Evolutionary conservation across 2,888 invertebrate genomes (phyloP).

Genomic region (Calameuta idolon): DNA sequence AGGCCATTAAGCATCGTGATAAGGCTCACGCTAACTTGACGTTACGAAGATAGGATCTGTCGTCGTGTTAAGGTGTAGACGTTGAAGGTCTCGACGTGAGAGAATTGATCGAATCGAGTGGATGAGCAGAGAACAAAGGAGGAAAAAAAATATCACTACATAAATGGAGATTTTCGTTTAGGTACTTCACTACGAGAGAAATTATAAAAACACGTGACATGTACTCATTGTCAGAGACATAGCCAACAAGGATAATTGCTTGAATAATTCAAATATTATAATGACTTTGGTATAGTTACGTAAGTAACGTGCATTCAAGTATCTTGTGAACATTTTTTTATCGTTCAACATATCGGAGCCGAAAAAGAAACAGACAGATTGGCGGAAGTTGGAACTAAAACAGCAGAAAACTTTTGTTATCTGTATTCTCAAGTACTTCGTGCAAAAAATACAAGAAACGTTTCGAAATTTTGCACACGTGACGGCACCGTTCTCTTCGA

Average conservation of each 20-base stretch:
- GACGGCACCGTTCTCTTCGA: not conserved
- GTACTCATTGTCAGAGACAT: not conserved
- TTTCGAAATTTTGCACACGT: not conserved
- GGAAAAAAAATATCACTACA: not conserved
- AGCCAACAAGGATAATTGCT: not conserved
- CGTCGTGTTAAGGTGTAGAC: slow-evolving; percentile 19
- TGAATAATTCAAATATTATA: not conserved
- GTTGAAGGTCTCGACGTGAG: not conserved
- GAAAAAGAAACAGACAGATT: not conserved
- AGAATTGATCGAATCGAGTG: not conserved
- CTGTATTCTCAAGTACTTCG: not conserved
- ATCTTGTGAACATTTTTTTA: not conserved
- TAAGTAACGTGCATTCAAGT: not conserved
- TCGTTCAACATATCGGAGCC: not conserved
- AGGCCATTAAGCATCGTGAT: slow-evolving; percentile 34
- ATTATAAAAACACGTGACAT: not conserved
- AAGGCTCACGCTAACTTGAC: slow-evolving; percentile 55
- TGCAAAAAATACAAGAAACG: not conserved
- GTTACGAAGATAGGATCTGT: slow-evolving; percentile 36
- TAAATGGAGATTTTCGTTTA: not conserved
- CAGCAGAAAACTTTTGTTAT: no score
- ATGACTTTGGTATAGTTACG: not conserved
- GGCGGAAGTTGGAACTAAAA: not conserved
- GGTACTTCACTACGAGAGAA: not conserved
- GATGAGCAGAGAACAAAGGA: not conserved